These are phyloP conservation scores for Coreoperca whiteheadi DNA, from an alignment of 2,113 vertebrate species.

Conservation along the genomic window DNA sequence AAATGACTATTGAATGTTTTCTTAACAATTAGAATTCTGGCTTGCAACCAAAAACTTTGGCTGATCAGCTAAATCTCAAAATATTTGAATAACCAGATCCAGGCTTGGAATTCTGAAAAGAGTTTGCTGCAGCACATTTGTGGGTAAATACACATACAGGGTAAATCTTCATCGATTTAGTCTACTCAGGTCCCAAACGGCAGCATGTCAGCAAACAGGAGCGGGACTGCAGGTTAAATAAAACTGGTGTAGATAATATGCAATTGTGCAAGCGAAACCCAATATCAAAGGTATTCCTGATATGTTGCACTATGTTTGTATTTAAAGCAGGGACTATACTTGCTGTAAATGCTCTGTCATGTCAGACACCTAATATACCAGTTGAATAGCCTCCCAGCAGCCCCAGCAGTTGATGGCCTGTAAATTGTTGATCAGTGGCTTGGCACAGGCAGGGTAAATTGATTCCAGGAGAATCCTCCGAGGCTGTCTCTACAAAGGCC, in stretches of 20 bases:
- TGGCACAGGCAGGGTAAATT: conserved; percentile 74
- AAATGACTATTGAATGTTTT: conserved; percentile 7
- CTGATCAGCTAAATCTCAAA: background rate
- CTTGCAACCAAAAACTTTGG: background rate
- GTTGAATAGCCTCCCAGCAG: conserved; percentile 76
- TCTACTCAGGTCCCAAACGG: conserved; percentile 36
- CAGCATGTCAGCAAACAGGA: conserved; percentile 23
- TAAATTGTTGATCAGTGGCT: conserved; percentile 81
- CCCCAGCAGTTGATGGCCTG: conserved; percentile 71
- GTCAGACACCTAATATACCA: conserved; percentile 74
- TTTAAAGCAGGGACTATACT: conserved; percentile 31
- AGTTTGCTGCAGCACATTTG: conserved; percentile 21
- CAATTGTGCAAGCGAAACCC: conserved; percentile 7
- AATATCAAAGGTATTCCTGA: conserved; percentile 14
- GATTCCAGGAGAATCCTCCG: conserved; percentile 77
- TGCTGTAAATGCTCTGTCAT: conserved; percentile 54
- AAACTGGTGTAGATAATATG: background rate
- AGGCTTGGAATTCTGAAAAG: background rate
- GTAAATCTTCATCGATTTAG: conserved; percentile 26
- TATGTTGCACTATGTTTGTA: conserved; percentile 34
- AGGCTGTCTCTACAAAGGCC: conserved; percentile 75
- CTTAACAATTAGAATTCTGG: background rate
- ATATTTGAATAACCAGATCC: background rate
- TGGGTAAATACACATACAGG: no score
- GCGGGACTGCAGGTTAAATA: conserved; percentile 8